Base-by-base conservation (phyloP, 2,888 invertebrate species). In the Calliopum simillimum region DNA sequence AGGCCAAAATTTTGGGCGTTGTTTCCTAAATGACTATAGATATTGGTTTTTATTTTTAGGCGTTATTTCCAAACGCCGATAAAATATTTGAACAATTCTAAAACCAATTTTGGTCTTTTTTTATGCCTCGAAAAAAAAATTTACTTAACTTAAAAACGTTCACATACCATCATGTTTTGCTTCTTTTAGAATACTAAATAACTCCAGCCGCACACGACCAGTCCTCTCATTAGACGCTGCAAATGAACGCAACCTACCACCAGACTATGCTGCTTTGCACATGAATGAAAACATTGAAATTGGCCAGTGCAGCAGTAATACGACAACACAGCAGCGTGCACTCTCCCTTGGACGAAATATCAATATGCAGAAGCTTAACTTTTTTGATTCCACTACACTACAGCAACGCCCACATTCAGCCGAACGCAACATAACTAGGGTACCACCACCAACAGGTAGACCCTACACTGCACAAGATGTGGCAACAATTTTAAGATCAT, bases 401-500 rank as follows among this genome's bases (percentile, higher is more conserved):
- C 41, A 63, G 23, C 46, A 56, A n/a, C 61, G 74, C 5, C 72
- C 74, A 2, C 62, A 66, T 16, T 75, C 74, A 16, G 72, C 65
- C 23, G 55, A 53, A n/a, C 68, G 47, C 47, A 44, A 67, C 13
- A 6, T n/a, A 19, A 33, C 49, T 33, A 46, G 67, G 21, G 41
- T 41, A 41, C 64, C 49, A 33, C 46, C 56, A 58, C n/a, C 33
- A 8, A n/a, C 25, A 13, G 51, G 21, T 4, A 69, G 69, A 58
- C 73, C 69, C 16, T 78, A 78, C 61, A 79, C 79, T 4, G 79
- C 79, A 43, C 72, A 74, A 21, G 80, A 80, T 76, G 80, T 80
- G 21, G 79, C 80, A 11, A 77, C 77, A 58, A 71, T 80, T 4
- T 53, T 80, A 53, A 71, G 80, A 25, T 70, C 79, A 14, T 76